phyloP scores from a whole-genome alignment of 2,113 vertebrate genomes.

The Oncorhynchus nerka region DNA sequence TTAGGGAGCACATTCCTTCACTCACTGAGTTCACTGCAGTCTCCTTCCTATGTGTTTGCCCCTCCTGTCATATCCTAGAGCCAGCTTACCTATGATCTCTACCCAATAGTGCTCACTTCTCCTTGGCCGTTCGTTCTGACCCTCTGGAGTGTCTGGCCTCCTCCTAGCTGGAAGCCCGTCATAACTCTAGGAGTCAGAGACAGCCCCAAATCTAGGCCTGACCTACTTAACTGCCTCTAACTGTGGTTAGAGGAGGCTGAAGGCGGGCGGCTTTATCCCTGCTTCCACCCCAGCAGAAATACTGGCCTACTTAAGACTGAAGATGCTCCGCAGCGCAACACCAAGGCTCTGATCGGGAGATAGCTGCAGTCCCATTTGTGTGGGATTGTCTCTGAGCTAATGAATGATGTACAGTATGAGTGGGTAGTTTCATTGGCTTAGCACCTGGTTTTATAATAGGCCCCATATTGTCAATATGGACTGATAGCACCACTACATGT shows the following conservation, averaged over 20 bases:
- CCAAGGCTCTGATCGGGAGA: constrained; percentile 31
- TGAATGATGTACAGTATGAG: constrained; percentile 14
- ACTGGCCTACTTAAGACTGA: constrained; percentile 52
- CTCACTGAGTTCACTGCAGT: too few species aligned
- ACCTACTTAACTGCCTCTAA: not conserved
- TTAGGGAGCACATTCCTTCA: not conserved
- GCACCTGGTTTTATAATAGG: not conserved
- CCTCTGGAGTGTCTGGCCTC: not conserved
- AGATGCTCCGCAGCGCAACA: not conserved
- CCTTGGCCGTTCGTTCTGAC: not conserved
- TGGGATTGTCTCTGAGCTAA: constrained; percentile 36
- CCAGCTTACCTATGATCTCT: not conserved
- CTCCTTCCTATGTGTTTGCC: too few species aligned
- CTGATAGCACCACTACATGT: too few species aligned
- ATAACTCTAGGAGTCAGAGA: not conserved
- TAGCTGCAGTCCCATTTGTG: constrained; percentile 35
- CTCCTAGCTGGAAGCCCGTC: not conserved
- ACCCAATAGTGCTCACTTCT: not conserved
- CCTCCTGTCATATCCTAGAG: too few species aligned
- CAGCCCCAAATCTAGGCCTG: constrained; percentile 3
- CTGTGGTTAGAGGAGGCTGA: not conserved
- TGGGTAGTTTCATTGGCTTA: not conserved
- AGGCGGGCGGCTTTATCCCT: constrained; percentile 12
- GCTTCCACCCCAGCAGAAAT: constrained; percentile 11
- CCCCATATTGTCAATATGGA: not conserved